Conservation (phyloP, 2,797 vertebrate species). For the Micromesistius poutassou region DNA sequence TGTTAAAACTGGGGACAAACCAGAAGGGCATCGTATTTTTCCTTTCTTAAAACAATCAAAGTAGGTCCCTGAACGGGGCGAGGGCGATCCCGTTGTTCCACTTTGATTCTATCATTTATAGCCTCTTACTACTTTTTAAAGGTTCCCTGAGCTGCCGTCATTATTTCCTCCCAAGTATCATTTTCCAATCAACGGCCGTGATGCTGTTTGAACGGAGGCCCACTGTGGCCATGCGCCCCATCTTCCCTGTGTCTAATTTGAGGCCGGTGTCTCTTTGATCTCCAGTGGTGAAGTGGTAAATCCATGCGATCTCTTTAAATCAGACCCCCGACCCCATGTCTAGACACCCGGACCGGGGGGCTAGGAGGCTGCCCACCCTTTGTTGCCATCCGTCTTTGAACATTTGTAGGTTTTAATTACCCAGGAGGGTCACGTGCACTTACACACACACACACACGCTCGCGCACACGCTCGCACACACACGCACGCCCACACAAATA, state of each 20-base stretch:
- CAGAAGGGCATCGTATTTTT: background rate
- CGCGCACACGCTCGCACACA: background rate
- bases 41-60: background rate
- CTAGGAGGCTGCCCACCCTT: conserved; percentile 27
- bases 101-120: background rate
- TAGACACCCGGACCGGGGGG: conserved; percentile 45
- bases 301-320: conserved; percentile 62
- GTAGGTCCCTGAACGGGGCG: background rate
- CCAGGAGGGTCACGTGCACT: conserved; percentile 27
- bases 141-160: background rate
- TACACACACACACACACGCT: background rate
- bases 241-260: conserved; percentile 17
- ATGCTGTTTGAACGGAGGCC: background rate
- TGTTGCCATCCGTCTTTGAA: conserved; percentile 34
- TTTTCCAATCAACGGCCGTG: background rate
- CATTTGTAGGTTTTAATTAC: conserved; percentile 26
- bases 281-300: conserved; percentile 47
- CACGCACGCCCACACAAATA: background rate
- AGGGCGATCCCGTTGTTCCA: background rate
- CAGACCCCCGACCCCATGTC: conserved; percentile 45
- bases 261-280: conserved; percentile 51
- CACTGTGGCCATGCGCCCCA: background rate
- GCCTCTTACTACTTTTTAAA: background rate
- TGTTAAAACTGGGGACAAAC: background rate
- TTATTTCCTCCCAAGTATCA: background rate